Percentiles rank a stretch among this genome's conserved stretches.
Conservation (phyloP, 2,797 vertebrate species). For the Ficedula albicollis region DNA sequence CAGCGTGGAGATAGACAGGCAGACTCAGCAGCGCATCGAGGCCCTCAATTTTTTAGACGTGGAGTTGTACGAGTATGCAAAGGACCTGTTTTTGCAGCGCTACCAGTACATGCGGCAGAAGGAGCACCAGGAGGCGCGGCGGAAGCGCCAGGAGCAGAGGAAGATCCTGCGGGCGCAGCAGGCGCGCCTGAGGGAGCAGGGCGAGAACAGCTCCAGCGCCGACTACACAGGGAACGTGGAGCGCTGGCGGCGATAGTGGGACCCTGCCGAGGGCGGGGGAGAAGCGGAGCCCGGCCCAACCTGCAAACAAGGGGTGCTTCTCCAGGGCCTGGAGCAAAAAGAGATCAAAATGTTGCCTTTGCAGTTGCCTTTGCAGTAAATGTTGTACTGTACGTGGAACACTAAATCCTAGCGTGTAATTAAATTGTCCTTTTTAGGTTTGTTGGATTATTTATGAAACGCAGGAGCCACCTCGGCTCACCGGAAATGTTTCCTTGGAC, state of each 20-base stretch:
- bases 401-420: slow-evolving; percentile 68
- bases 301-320: slow-evolving; percentile 10
- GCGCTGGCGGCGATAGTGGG: slow-evolving; percentile 83
- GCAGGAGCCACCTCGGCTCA: slow-evolving; percentile 39
- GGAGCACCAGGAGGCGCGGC: slow-evolving; percentile 89
- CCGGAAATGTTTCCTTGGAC: slow-evolving; percentile 55
- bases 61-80: slow-evolving; percentile 92
- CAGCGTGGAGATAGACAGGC: slow-evolving; percentile 86
- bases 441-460: slow-evolving; percentile 62
- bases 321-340: slow-evolving; percentile 57
- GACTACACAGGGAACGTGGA: slow-evolving; percentile 92
- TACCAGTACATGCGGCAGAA: slow-evolving; percentile 94
- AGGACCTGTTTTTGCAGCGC: slow-evolving; percentile 95
- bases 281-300: neutral
- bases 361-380: slow-evolving; percentile 79
- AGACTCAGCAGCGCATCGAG: slow-evolving; percentile 88
- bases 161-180: slow-evolving; percentile 82
- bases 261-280: neutral
- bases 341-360: slow-evolving; percentile 76
- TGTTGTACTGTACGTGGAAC: slow-evolving; percentile 72
- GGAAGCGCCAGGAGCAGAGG: slow-evolving; percentile 88
- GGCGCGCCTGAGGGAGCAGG: slow-evolving; percentile 54
- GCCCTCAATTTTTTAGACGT: slow-evolving; percentile 93
- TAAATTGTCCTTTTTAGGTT: slow-evolving; percentile 63
- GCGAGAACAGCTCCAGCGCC: slow-evolving; percentile 52